Evolutionary conservation across 2,113 vertebrate genomes (phyloP).

Genomic region (Hystrix brachyura): DNA sequence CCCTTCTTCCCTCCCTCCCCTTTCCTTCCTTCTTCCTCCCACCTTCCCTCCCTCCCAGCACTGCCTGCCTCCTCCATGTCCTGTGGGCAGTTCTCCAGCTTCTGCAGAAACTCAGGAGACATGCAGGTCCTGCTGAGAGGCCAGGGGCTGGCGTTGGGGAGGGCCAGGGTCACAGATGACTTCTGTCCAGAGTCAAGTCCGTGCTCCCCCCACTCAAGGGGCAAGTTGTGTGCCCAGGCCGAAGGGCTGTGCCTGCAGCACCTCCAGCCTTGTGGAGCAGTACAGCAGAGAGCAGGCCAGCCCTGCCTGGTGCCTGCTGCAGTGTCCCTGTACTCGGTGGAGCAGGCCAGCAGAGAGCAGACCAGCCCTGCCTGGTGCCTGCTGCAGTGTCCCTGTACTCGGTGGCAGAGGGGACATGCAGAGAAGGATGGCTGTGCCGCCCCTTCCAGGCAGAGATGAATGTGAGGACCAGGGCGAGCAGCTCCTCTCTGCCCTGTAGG

Average conservation of each 20-base stretch:
- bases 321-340: fast-evolving
- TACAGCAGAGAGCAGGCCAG: fast-evolving
- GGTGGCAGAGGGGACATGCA: too few species aligned
- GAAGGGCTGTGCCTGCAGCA: fast-evolving
- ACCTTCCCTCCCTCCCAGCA: background rate
- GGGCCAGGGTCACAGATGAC: fast-evolving
- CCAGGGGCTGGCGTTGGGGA: background rate
- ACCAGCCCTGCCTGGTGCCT: fast-evolving
- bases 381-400: background rate
- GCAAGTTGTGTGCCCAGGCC: background rate
- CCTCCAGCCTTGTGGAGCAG: background rate
- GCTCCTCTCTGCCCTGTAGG: background rate
- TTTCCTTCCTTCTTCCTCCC: background rate
- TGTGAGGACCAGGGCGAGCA: fast-evolving
- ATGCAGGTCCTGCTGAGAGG: fast-evolving
- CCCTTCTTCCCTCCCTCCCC: background rate
- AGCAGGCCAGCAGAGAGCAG: fast-evolving
- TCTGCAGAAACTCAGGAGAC: background rate
- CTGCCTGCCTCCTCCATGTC: fast-evolving
- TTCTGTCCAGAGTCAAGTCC: fast-evolving
- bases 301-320: background rate
- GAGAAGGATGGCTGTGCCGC: background rate
- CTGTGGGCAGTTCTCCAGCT: fast-evolving
- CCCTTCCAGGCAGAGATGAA: too few species aligned
- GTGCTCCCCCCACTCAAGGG: fast-evolving